Percentiles rank a stretch among this genome's conserved stretches.
These are phyloP conservation scores for Myrmecophaga tridactyla DNA, from an alignment of 2,113 vertebrate species.

Conservation along the genomic window DNA sequence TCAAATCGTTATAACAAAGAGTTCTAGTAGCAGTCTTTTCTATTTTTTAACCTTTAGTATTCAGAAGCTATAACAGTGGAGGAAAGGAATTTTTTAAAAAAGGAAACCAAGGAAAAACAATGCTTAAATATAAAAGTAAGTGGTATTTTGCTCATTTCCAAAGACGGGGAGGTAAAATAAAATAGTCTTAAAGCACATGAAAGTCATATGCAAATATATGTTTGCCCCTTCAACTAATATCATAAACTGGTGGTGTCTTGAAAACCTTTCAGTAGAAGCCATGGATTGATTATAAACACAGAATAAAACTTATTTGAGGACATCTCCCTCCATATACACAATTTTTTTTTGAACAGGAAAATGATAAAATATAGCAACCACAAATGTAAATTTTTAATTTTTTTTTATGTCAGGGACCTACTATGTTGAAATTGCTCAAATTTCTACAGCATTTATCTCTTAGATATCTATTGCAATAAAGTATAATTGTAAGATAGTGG, in stretches of 20 bases:
- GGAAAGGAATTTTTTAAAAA: constrained; percentile 6
- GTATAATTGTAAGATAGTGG: neutral
- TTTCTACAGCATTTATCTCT: neutral
- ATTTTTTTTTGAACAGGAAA: neutral
- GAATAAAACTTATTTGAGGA: neutral
- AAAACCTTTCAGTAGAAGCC: neutral
- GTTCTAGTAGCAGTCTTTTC: neutral
- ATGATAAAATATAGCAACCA: neutral
- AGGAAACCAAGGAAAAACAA: constrained; percentile 33
- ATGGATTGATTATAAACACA: neutral
- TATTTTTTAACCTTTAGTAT: neutral
- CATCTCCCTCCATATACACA: neutral
- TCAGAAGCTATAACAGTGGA: neutral
- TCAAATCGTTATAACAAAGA: neutral
- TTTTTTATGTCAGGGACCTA: neutral
- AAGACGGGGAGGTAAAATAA: constrained; percentile 10
- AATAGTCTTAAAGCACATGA: neutral
- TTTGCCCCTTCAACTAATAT: neutral
- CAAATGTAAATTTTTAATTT: neutral
- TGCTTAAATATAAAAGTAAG: neutral
- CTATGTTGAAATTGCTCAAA: neutral
- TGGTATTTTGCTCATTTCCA: constrained; percentile 11
- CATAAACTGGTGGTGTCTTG: neutral
- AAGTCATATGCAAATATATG: neutral
- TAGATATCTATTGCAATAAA: constrained; percentile 23